phyloP scores from a whole-genome alignment of 2,113 vertebrate species.

The Colaptes auratus region DNA sequence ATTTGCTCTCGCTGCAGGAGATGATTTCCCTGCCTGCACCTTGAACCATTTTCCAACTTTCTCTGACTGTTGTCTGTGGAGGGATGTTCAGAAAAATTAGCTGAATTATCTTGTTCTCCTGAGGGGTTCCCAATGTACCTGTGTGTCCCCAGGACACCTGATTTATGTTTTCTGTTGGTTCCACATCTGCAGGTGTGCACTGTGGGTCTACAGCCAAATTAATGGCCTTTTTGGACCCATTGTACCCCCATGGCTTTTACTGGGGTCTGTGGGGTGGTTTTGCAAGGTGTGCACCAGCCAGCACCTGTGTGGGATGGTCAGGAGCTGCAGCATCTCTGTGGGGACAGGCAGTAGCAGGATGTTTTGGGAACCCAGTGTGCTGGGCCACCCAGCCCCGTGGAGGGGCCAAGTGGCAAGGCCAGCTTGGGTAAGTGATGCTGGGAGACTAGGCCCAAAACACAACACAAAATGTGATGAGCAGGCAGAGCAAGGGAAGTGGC shows the following conservation, averaged over 20 bases:
- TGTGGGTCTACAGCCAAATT: neutral
- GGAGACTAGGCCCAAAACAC: fast-evolving
- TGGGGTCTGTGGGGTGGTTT: neutral
- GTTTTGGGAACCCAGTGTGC: neutral
- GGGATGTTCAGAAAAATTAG: neutral
- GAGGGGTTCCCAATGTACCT: fast-evolving
- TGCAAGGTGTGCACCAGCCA: neutral
- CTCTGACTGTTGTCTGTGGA: neutral
- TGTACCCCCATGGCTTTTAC: neutral
- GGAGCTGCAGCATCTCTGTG: neutral
- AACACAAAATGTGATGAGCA: fast-evolving
- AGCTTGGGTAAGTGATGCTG: neutral
- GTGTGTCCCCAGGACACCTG: fast-evolving
- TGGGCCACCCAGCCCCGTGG: neutral
- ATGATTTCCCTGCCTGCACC: fast-evolving
- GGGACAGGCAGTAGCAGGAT: fast-evolving
- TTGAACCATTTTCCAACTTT: neutral
- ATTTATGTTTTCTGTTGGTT: neutral
- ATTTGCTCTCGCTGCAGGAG: fast-evolving
- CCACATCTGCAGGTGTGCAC: fast-evolving
- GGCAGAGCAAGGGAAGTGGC: fast-evolving
- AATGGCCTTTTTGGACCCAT: neutral
- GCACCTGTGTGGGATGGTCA: fast-evolving
- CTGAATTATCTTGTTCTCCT: neutral
- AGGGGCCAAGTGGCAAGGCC: neutral